Base-by-base conservation (phyloP, 2,888 invertebrate species). In the Nemotelus nigrinus region DNA sequence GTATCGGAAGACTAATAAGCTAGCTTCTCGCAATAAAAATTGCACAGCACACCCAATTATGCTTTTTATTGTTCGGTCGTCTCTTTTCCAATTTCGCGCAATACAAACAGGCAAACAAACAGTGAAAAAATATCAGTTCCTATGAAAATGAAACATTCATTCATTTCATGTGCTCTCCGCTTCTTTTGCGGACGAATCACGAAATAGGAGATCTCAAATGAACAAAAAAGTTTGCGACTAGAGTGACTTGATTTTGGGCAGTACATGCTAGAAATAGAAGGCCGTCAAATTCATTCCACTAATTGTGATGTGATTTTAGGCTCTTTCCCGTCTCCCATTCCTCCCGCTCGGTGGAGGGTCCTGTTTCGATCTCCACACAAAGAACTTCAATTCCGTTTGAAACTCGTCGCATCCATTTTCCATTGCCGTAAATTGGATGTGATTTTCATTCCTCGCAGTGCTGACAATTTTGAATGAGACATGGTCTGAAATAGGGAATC, bases 131-230 rank as follows among this genome's bases (percentile, higher is more conserved):
- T 78, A 80, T 78, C 79, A 79, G 78, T 80, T 80, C 77, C 78
- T 80, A 80, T 80, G 78, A 78, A 80, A 80, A 80, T 80, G 78
- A 76, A 78, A 80, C 78, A 80, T 77, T 78, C 78, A 76, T 80
- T 80, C 77, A 77, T 80, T 72, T 79, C 60, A 50, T 68, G 57
- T 55, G 25, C 44, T 50, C 41, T 43, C 44, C 68, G 48, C 41
- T 50, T 50, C 41, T 74, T 53, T 53, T 44, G 5, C 55, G 70
- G 43, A 44, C 10, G 53, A 53, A 50, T 70, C 70, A 41, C 53
- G 44, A 55, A 10, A 55, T 55, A 50, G 68, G n/a, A 41, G 25
- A 25, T 68, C 50, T 48, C 53, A n/a, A 53, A 55, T 50, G 43
- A 10, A 43, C 7, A 10, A 63, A 41, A 39, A 41, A 63, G 70